Percentiles rank a stretch among this genome's conserved stretches.
Evolutionary conservation across 2,888 invertebrate species (phyloP).

Genomic region (Melolontha melolontha): DNA sequence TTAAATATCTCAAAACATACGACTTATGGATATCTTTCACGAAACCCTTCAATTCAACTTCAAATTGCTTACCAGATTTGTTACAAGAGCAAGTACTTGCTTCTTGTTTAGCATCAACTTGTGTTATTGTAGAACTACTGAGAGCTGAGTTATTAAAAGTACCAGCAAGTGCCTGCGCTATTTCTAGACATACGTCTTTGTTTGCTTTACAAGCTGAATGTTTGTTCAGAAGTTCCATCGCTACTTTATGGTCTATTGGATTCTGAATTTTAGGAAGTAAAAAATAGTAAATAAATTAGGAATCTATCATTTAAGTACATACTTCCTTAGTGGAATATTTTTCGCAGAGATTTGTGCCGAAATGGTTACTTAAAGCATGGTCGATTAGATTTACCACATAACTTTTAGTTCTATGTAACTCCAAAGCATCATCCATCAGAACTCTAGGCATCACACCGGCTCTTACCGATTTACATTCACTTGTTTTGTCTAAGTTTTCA

Average conservation of each 20-base stretch:
- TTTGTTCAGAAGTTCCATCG: slow-evolving; percentile 57
- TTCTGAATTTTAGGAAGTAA: neutral
- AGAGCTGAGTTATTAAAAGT: slow-evolving; percentile 50
- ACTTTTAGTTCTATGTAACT: slow-evolving; percentile 65
- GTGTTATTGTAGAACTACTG: slow-evolving; percentile 53
- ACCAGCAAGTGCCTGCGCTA: slow-evolving; percentile 55
- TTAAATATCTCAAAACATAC: too few relatives aligned
- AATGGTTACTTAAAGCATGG: slow-evolving; percentile 64
- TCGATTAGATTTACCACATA: slow-evolving; percentile 66
- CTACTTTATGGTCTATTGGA: slow-evolving; percentile 54
- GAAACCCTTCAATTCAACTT: too few relatives aligned
- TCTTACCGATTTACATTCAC: slow-evolving; percentile 45
- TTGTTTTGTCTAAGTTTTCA: slow-evolving; percentile 38
- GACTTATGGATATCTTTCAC: too few relatives aligned
- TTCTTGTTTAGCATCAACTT: slow-evolving; percentile 24
- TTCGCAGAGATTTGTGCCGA: slow-evolving; percentile 58
- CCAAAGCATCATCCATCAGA: slow-evolving; percentile 57
- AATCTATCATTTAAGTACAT: neutral
- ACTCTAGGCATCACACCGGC: slow-evolving; percentile 37
- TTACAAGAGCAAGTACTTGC: slow-evolving; percentile 46
- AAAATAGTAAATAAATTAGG: too few relatives aligned
- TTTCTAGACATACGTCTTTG: slow-evolving; percentile 58
- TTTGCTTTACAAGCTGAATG: slow-evolving; percentile 52
- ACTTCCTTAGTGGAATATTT: slow-evolving; percentile 47
- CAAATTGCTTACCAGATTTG: slow-evolving; percentile 38